Evolutionary conservation across 1,140 invertebrate species (phyloP), one percentile per base, ranked within the genome.

Genomic region (Muscidifurax raptorellus): DNA sequence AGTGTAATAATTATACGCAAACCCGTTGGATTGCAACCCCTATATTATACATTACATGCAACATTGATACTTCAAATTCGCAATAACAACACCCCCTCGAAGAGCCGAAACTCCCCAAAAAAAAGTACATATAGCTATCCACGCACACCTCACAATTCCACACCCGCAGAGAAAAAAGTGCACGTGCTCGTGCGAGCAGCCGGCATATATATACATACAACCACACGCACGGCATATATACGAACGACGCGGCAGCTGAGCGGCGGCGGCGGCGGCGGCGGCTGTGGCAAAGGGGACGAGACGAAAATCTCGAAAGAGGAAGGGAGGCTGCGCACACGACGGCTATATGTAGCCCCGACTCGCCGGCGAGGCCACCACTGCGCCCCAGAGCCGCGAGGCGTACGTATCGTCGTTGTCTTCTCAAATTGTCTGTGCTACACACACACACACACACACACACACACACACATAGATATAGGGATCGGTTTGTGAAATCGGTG

Each of bases 311-410:
- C 52, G 52, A 59, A 69, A 72, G 82, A 86, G 85, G 52, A 87
- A 87, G 89, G 87, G 87, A 36, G 30, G 28, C 28, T 32, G 30
- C 36, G 88, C 88, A 86, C 86, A 87, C 30, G 85, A 85, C 76
- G 84, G 86, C 92, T 93, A 93, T 93, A 93, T 93, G 92, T 93
- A 93, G 92, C 90, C 89, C 91, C 89, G 91, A 91, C 91, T 89
- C 88, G 89, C 89, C 89, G 90, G 87, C 90, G 89, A 89, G 89
- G 89, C 90, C 91, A 92, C 90, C 91, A 92, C 89, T 93, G 88
- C 90, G 91, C 89, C 88, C 90, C 89, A 91, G 40, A 90, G 88
- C 86, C 85, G 89, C 91, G 88, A 90, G 87, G 87, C 89, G 90
- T 86, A 88, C 88, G 88, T 89, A 89, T 88, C 88, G 87, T 76